Percentiles rank a stretch among this genome's conserved stretches.
Conservation (phyloP, 2,888 invertebrate genomes). For the Leptinotarsa haldemani region DNA sequence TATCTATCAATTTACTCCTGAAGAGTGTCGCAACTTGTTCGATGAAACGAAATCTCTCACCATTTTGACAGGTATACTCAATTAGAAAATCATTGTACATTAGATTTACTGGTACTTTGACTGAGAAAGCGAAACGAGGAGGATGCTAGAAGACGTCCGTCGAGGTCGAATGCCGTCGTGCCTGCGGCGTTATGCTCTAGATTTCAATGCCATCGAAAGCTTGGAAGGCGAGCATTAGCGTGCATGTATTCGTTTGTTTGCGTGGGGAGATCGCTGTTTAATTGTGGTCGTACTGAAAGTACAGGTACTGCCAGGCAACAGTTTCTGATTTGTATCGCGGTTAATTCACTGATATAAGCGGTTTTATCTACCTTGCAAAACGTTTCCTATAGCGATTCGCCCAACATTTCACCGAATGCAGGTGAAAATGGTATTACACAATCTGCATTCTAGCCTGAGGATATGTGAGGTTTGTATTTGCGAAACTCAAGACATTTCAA, state of each 20-base stretch:
- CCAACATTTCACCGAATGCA: not conserved
- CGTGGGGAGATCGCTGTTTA: slow-evolving; percentile 13
- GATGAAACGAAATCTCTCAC: no score
- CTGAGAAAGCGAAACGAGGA: slow-evolving; percentile 41
- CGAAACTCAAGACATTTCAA: no score
- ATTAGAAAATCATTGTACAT: no score
- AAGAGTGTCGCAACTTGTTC: no score
- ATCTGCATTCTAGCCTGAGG: not conserved
- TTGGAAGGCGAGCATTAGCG: no score
- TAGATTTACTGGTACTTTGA: slow-evolving; percentile 9
- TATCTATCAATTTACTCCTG: no score
- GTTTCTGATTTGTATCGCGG: not conserved
- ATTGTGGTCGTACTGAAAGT: slow-evolving; percentile 15
- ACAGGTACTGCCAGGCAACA: not conserved
- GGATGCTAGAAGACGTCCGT: slow-evolving; percentile 25
- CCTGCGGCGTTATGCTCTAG: slow-evolving; percentile 40
- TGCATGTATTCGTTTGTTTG: not conserved
- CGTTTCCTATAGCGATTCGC: not conserved
- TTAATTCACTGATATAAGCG: not conserved
- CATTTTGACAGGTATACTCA: no score
- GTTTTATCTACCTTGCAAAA: not conserved
- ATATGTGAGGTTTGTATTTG: not conserved
- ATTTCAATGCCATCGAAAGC: slow-evolving; percentile 33
- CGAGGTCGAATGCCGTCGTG: slow-evolving; percentile 23
- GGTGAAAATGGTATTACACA: not conserved